Conservation (phyloP, 2,113 vertebrate species). For the Casuarius casuarius region DNA sequence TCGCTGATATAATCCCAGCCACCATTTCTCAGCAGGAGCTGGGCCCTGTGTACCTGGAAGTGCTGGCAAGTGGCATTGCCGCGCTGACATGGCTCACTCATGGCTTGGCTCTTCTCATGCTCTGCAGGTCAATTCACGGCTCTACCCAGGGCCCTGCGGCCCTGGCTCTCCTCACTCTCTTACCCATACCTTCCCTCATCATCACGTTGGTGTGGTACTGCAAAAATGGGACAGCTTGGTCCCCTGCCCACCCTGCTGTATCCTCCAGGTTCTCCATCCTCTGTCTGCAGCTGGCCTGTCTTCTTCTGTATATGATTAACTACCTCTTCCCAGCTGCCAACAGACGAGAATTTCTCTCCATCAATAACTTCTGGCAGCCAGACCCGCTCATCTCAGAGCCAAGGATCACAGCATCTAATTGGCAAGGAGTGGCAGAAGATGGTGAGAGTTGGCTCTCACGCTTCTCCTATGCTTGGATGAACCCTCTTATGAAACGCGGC, state of each 20-base stretch:
- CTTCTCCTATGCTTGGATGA: constrained; percentile 93
- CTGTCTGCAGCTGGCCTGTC: constrained; percentile 74
- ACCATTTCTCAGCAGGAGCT: constrained; percentile 76
- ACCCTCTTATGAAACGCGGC: constrained; percentile 85
- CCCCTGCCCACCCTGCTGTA: constrained; percentile 64
- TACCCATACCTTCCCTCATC: constrained; percentile 81
- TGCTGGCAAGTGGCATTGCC: constrained; percentile 80
- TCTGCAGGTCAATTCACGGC: constrained; percentile 75
- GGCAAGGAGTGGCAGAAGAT: constrained; percentile 86
- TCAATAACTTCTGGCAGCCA: constrained; percentile 72
- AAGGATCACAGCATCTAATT: constrained; percentile 29
- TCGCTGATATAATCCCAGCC: constrained; percentile 78
- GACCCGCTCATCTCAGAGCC: constrained; percentile 71
- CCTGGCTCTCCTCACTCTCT: constrained; percentile 77
- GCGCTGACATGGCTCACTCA: constrained; percentile 89
- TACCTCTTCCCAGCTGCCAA: constrained; percentile 76
- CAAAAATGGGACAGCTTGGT: constrained; percentile 63
- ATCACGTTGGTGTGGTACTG: constrained; percentile 82
- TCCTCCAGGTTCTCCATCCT: constrained; percentile 81
- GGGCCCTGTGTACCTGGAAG: constrained; percentile 80
- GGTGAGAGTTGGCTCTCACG: constrained; percentile 87
- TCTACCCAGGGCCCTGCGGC: constrained; percentile 80
- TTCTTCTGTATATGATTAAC: constrained; percentile 81
- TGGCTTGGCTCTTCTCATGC: constrained; percentile 71
- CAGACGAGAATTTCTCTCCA: constrained; percentile 58